Percentiles rank a stretch among this genome's conserved stretches.
Evolutionary conservation across 2,888 invertebrate species (phyloP).

Genomic region (Aleiodes alternator): DNA sequence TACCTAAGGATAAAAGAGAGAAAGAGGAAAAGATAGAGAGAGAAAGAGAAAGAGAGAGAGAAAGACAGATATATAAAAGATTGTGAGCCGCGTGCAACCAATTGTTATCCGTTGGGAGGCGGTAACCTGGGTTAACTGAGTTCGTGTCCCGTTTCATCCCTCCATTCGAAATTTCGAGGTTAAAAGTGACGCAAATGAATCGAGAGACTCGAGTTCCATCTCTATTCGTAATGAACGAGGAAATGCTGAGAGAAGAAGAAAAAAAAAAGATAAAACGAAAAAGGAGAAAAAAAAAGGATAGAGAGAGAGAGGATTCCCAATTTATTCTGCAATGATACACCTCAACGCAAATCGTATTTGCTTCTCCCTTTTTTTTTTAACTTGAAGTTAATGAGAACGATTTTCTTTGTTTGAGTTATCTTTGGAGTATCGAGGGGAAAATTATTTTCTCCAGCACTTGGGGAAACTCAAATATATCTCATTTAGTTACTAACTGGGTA

Average conservation of each 20-base stretch:
- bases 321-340: slow-evolving; percentile 18
- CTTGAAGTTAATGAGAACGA: neutral
- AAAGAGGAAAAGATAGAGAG: neutral
- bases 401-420: slow-evolving; percentile 24
- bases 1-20: slow-evolving; percentile 24
- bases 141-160: slow-evolving; percentile 27
- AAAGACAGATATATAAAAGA: neutral
- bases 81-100: slow-evolving; percentile 29
- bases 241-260: neutral
- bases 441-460: neutral
- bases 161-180: slow-evolving; percentile 14
- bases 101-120: slow-evolving; percentile 24
- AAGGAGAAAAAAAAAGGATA: neutral
- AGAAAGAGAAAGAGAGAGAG: no score
- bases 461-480: slow-evolving; percentile 1
- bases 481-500: neutral
- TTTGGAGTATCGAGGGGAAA: neutral
- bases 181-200: slow-evolving; percentile 29
- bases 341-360: slow-evolving; percentile 3
- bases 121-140: slow-evolving; percentile 24
- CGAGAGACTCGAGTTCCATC: slow-evolving; percentile 21
- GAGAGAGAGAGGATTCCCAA: neutral
- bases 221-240: slow-evolving; percentile 5
- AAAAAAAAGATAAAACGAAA: neutral
- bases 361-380: neutral